Evolutionary conservation across 2,888 invertebrate species (phyloP).

Genomic region (Lycophotia porphyrea): DNA sequence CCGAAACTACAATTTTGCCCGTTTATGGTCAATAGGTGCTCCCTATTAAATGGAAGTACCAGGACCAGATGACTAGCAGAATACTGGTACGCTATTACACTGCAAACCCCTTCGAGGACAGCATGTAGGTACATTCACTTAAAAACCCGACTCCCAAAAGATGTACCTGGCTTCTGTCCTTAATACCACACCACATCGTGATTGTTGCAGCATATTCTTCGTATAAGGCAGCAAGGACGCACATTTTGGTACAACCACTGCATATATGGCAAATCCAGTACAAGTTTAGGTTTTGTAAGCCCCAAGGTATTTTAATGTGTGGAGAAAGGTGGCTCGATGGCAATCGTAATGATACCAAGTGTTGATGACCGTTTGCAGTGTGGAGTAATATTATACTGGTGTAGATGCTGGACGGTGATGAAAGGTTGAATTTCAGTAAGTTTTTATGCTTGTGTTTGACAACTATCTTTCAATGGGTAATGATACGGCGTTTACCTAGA

Average conservation of each 20-base stretch:
- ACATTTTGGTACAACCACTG: constrained; percentile 44
- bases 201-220: constrained; percentile 50
- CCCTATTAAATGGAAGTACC: not conserved
- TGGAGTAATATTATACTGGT: constrained; percentile 1
- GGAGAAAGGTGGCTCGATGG: constrained; percentile 61
- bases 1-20: not conserved
- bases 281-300: constrained; percentile 63
- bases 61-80: not conserved
- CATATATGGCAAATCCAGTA: constrained; percentile 61
- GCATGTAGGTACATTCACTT: not conserved
- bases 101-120: constrained; percentile 1
- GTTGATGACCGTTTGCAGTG: constrained; percentile 38
- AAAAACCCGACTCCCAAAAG: constrained; percentile 41
- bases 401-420: not conserved
- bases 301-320: constrained; percentile 54
- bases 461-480: not conserved
- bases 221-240: constrained; percentile 62
- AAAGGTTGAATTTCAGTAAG: not conserved
- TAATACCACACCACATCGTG: constrained; percentile 39
- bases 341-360: constrained; percentile 50
- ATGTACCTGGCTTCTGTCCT: constrained; percentile 45
- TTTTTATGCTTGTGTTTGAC: not conserved
- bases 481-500: not conserved
- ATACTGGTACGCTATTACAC: not conserved
- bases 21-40: not conserved